phyloP scores from a whole-genome alignment of 2,113 vertebrate genomes.

The Leucopternis melanops region DNA sequence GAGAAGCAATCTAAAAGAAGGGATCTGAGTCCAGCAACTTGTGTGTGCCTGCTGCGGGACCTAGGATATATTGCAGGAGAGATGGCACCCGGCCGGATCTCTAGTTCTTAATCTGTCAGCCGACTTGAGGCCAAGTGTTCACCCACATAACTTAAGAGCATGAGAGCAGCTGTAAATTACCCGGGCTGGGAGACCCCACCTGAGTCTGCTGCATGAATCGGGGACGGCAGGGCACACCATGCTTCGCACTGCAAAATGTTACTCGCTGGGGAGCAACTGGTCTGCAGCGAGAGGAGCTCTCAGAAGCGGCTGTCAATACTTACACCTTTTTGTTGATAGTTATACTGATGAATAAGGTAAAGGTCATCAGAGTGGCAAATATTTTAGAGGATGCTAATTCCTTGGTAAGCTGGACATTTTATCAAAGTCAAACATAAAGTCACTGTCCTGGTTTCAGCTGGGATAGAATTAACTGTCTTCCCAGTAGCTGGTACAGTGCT shows the following conservation, averaged over 20 bases:
- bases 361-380: neutral
- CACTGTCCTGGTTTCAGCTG: no score
- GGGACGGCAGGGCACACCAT: neutral
- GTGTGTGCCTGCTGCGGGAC: neutral
- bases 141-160: neutral
- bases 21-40: neutral
- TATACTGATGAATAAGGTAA: neutral
- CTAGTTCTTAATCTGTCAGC: neutral
- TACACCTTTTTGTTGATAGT: neutral
- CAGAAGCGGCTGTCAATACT: neutral
- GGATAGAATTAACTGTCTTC: no score
- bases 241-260: neutral
- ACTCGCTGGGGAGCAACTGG: fast-evolving
- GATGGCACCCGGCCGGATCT: neutral
- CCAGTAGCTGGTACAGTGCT: no score
- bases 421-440: neutral
- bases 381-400: neutral
- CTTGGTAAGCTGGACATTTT: neutral
- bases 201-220: neutral
- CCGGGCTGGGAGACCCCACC: neutral
- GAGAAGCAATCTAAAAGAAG: neutral
- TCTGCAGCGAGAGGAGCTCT: neutral
- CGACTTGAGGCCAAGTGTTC: neutral
- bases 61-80: neutral
- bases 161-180: neutral